Conservation (phyloP, 2,888 invertebrate species). For the Archaeoteleia sp. region DNA sequence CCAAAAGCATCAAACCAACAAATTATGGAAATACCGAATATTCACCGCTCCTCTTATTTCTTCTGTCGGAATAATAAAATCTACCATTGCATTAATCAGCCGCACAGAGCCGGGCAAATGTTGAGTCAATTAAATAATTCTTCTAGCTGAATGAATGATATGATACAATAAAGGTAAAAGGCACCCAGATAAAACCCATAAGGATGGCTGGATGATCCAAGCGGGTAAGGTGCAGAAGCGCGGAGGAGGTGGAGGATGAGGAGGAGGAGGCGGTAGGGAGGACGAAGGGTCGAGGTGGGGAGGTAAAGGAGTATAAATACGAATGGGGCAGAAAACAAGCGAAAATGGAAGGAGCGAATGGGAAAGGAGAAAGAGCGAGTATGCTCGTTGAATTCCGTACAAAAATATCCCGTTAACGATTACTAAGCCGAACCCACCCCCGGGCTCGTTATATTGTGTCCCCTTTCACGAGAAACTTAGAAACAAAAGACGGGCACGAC, state of each 20-base stretch:
- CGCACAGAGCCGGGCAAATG: neutral
- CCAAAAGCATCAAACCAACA: too few species aligned
- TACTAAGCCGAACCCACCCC: slow-evolving; percentile 58
- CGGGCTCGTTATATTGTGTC: slow-evolving; percentile 71
- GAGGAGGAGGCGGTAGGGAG: slow-evolving; percentile 37
- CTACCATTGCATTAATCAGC: neutral
- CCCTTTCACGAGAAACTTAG: slow-evolving; percentile 66
- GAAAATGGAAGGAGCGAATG: slow-evolving; percentile 46
- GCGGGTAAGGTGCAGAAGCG: slow-evolving; percentile 3
- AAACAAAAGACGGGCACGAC: slow-evolving; percentile 71
- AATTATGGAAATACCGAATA: too few species aligned
- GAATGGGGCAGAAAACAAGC: slow-evolving; percentile 52
- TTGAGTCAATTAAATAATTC: neutral
- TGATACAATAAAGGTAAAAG: slow-evolving; percentile 17
- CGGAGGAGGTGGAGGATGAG: slow-evolving; percentile 14
- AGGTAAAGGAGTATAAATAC: slow-evolving; percentile 40
- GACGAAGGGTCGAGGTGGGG: slow-evolving; percentile 38
- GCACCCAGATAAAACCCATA: slow-evolving; percentile 45
- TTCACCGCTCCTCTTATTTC: too few species aligned
- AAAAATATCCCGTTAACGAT: slow-evolving; percentile 73
- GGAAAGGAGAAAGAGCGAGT: slow-evolving; percentile 48
- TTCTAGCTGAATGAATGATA: slow-evolving; percentile 18
- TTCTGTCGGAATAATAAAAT: too few species aligned
- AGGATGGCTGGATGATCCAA: slow-evolving; percentile 10
- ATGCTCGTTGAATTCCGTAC: slow-evolving; percentile 52